These are phyloP conservation scores for Ophioninae sp. DNA, from an alignment of 2,888 invertebrate species.

Conservation along the genomic window DNA sequence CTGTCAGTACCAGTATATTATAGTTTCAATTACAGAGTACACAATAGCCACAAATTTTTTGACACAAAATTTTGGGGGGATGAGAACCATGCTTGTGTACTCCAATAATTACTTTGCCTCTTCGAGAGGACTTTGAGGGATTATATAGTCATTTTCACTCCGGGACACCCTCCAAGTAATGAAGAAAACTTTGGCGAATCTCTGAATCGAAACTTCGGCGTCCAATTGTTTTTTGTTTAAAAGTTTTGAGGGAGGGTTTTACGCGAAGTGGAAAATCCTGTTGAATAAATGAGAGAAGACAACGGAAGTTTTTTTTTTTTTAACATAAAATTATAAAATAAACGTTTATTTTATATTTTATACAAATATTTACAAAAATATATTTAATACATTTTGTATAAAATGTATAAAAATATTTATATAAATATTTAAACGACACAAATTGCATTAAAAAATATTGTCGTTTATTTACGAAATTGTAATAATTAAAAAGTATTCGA, in stretches of 20 bases:
- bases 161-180: background rate
- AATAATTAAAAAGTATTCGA: too few relatives aligned
- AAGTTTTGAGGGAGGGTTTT: slow-evolving; percentile 8
- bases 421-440: too few relatives aligned
- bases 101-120: background rate
- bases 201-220: slow-evolving; percentile 5
- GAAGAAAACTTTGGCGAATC: slow-evolving; percentile 29
- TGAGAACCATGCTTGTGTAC: background rate
- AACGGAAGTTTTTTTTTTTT: background rate
- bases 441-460: too few relatives aligned
- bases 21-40: background rate
- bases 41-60: background rate
- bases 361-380: too few relatives aligned
- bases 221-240: slow-evolving; percentile 44
- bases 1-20: background rate
- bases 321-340: too few relatives aligned
- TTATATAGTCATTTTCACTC: background rate
- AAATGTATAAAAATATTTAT: too few relatives aligned
- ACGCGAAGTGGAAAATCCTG: background rate
- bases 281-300: background rate
- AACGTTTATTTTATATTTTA: too few relatives aligned
- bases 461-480: too few relatives aligned
- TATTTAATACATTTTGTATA: too few relatives aligned
- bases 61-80: background rate
- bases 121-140: background rate